Percentiles rank a stretch among this genome's conserved stretches.
Conservation (phyloP, 2,888 invertebrate species). For the Panzeria rudis region DNA sequence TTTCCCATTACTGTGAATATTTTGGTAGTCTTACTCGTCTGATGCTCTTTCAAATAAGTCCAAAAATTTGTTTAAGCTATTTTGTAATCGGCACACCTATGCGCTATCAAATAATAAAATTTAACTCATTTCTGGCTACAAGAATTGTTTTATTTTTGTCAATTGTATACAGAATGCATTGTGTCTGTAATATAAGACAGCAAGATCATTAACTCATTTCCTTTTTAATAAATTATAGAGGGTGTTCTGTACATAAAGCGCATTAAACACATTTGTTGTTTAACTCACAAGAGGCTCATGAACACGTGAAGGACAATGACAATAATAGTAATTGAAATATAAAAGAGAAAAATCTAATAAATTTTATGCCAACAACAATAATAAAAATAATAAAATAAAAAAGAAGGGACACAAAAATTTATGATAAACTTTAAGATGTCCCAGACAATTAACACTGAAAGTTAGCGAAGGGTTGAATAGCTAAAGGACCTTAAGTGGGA, state of each 20-base stretch:
- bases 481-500: not conserved
- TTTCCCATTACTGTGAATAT: too few species aligned
- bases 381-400: not conserved
- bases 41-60: too few species aligned
- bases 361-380: slow-evolving; percentile 23
- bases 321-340: slow-evolving; percentile 60
- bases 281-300: not conserved
- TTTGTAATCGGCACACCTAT: too few species aligned
- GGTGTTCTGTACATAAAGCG: slow-evolving; percentile 24
- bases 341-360: slow-evolving; percentile 49
- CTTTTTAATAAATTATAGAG: slow-evolving; percentile 36
- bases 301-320: slow-evolving; percentile 37
- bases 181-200: too few species aligned
- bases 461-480: slow-evolving; percentile 22
- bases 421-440: slow-evolving; percentile 59
- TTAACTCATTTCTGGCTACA: too few species aligned
- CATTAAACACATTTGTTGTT: slow-evolving; percentile 8
- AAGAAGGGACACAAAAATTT: slow-evolving; percentile 25
- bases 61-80: too few species aligned
- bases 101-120: too few species aligned
- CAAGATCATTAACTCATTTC: slow-evolving; percentile 62
- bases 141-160: not conserved
- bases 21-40: too few species aligned
- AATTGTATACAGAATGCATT: slow-evolving; percentile 6
- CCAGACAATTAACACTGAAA: slow-evolving; percentile 58